These are phyloP conservation scores for Acestrorhynchus altus DNA, from an alignment of 2,797 vertebrate species.

Conservation along the genomic window DNA sequence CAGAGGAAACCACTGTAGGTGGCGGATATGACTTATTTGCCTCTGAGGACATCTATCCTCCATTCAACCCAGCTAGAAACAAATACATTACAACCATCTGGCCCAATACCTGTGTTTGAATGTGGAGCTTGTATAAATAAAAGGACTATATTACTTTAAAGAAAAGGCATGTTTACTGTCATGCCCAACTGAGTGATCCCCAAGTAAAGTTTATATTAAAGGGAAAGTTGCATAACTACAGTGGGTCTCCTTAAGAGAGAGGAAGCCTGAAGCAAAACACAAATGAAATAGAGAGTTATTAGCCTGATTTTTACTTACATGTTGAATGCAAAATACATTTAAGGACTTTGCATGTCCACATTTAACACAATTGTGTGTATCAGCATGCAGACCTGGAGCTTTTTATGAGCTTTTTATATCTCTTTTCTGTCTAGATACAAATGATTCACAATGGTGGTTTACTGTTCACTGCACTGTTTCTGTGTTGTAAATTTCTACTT, in stretches of 20 bases:
- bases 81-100: conserved; percentile 38
- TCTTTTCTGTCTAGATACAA: neutral
- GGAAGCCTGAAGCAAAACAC: neutral
- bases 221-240: conserved; percentile 13
- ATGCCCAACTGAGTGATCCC: conserved; percentile 23
- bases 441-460: neutral
- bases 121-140: conserved; percentile 18
- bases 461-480: too few relatives aligned
- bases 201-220: conserved; percentile 13
- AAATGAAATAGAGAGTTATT: neutral
- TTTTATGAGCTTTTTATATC: too few relatives aligned
- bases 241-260: neutral
- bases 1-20: conserved; percentile 19
- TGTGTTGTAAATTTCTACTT: too few relatives aligned
- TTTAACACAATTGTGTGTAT: neutral
- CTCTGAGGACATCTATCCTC: neutral
- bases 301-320: neutral
- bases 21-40: conserved; percentile 21
- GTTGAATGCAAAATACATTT: neutral
- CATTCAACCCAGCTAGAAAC: neutral
- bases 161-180: conserved; percentile 23
- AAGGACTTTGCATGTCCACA: neutral
- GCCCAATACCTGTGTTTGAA: conserved; percentile 9
- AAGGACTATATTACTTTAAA: conserved; percentile 21
- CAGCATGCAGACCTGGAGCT: neutral